Conservation (phyloP, 2,797 vertebrate genomes). For the Loriculus beryllinus region DNA sequence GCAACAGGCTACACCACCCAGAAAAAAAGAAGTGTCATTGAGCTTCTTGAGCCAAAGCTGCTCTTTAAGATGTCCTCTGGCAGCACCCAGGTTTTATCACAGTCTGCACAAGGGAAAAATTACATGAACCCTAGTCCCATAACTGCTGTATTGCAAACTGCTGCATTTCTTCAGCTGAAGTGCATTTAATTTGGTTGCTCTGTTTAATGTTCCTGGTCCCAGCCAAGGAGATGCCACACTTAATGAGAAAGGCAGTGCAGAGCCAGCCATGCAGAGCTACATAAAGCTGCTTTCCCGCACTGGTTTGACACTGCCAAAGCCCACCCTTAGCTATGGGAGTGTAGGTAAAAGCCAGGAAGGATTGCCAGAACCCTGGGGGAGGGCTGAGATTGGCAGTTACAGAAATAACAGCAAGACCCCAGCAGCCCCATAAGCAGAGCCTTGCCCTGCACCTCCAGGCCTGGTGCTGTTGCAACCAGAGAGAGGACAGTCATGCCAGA, state of each 20-base stretch:
- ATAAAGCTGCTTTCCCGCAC: not conserved
- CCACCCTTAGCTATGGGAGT: rapidly evolving
- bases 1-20: not conserved
- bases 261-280: not conserved
- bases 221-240: not conserved
- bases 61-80: not conserved
- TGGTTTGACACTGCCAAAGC: not conserved
- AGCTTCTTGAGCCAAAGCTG: not conserved
- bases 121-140: not conserved
- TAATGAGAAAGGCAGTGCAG: not conserved
- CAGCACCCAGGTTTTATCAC: not conserved
- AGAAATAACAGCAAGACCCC: not conserved
- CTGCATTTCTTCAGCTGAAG: not conserved
- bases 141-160: not conserved
- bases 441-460: not conserved
- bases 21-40: not conserved
- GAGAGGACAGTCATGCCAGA: not conserved
- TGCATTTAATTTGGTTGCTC: not conserved
- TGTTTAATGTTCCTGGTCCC: not conserved
- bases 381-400: not conserved
- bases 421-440: not conserved
- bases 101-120: rapidly evolving
- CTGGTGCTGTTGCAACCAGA: not conserved
- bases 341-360: not conserved
- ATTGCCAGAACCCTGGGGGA: rapidly evolving